phyloP scores from a whole-genome alignment of 1,140 invertebrate species.

The Propsilocerus akamusi region DNA sequence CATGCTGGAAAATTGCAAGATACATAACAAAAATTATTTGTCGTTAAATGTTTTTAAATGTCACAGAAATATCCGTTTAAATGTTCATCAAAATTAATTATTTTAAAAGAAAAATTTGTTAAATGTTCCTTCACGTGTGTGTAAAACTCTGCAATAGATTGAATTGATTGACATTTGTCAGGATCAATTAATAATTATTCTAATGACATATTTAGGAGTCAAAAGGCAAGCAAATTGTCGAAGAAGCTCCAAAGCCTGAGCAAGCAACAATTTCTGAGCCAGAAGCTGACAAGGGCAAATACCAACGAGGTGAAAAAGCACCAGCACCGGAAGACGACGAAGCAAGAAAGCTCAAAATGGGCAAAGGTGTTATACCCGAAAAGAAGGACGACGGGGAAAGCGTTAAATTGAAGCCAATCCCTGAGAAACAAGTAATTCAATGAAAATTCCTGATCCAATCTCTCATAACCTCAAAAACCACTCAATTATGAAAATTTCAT shows the following conservation, averaged over 20 bases:
- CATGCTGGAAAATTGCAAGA: too few species aligned
- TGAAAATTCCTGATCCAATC: not conserved
- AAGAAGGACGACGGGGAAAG: conserved; percentile 4
- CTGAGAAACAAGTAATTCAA: not conserved
- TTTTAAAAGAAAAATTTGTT: conserved; percentile 12
- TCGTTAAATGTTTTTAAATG: too few species aligned
- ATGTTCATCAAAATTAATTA: too few species aligned
- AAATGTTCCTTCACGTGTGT: not conserved
- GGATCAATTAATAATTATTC: not conserved
- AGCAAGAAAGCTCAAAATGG: conserved; percentile 10
- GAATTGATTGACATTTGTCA: too few species aligned
- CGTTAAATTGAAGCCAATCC: not conserved
- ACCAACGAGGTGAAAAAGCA: conserved; percentile 9
- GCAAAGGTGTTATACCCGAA: conserved; percentile 6
- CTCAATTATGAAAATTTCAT: not conserved
- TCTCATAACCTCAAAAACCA: not conserved
- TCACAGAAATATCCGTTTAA: too few species aligned
- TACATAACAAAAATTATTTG: too few species aligned
- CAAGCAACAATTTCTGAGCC: not conserved
- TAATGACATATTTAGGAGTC: not conserved
- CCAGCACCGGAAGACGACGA: conserved; percentile 13
- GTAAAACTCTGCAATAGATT: not conserved
- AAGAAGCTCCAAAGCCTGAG: not conserved
- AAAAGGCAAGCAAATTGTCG: not conserved
- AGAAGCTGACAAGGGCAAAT: not conserved